phyloP scores from a whole-genome alignment of 2,113 vertebrate species.

The Larimichthys crocea region DNA sequence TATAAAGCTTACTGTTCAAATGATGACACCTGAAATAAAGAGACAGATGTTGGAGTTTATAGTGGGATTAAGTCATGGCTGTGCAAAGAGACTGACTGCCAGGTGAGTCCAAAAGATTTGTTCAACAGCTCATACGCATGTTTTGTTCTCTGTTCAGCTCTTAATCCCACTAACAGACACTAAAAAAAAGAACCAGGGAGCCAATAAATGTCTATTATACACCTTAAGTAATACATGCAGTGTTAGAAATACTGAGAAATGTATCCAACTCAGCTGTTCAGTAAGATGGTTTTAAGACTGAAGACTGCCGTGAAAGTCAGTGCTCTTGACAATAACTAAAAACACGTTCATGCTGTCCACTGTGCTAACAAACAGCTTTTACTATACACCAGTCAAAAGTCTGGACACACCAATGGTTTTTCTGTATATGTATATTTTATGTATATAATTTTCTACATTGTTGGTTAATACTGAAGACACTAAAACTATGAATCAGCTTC shows the following conservation, averaged over 20 bases:
- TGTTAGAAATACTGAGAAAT: neutral
- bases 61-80: neutral
- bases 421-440: too few relatives aligned
- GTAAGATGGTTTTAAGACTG: neutral
- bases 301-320: neutral
- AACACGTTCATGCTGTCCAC: neutral
- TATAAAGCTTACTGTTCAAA: neutral
- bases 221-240: neutral
- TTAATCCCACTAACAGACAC: neutral
- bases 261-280: neutral
- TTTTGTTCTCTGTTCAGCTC: neutral
- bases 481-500: too few relatives aligned
- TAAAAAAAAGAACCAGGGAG: neutral
- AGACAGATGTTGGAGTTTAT: constrained; percentile 2
- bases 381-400: too few relatives aligned
- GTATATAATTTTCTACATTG: too few relatives aligned
- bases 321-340: neutral
- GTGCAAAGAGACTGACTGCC: neutral
- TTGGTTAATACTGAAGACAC: too few relatives aligned
- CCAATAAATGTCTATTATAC: neutral
- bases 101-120: neutral
- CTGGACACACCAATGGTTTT: too few relatives aligned
- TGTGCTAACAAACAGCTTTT: neutral
- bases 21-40: neutral
- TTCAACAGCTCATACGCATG: neutral